Evolutionary conservation across 2,888 invertebrate species (phyloP).

Genomic region (Tetanocera ferruginea): DNA sequence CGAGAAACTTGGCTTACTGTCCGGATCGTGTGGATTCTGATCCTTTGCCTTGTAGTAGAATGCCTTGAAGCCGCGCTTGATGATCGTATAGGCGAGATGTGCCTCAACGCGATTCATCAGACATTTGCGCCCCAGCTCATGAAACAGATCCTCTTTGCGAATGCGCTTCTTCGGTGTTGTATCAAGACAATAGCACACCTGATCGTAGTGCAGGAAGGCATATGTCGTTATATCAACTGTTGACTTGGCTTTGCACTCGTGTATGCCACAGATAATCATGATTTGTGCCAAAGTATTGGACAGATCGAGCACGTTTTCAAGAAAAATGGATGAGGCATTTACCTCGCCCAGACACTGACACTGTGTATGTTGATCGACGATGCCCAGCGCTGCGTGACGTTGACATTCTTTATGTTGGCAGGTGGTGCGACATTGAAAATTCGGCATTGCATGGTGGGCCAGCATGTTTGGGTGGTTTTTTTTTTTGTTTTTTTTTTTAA

Average conservation of each 20-base stretch:
- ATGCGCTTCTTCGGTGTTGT: slow-evolving; percentile 59
- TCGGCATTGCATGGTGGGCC: slow-evolving; percentile 62
- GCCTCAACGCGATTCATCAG: slow-evolving; percentile 67
- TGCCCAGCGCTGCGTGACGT: slow-evolving; percentile 59
- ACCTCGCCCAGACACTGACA: slow-evolving; percentile 59
- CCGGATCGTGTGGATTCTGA: slow-evolving; percentile 38
- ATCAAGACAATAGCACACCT: slow-evolving; percentile 64
- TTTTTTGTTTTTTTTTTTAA: slow-evolving; percentile 10
- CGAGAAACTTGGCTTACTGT: slow-evolving; percentile 54
- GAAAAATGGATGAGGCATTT: slow-evolving; percentile 61
- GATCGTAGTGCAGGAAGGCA: slow-evolving; percentile 64
- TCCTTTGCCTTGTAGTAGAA: slow-evolving; percentile 62
- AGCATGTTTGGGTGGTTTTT: slow-evolving; percentile 50
- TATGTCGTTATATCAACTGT: slow-evolving; percentile 64
- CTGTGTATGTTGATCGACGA: slow-evolving; percentile 59
- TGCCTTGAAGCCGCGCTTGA: slow-evolving; percentile 66
- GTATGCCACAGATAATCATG: slow-evolving; percentile 65
- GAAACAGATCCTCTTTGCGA: slow-evolving; percentile 49
- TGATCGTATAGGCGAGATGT: slow-evolving; percentile 63
- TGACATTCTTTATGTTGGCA: slow-evolving; percentile 65
- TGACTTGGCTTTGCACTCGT: slow-evolving; percentile 67
- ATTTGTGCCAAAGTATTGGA: slow-evolving; percentile 63
- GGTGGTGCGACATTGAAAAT: slow-evolving; percentile 59
- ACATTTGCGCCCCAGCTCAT: slow-evolving; percentile 65
- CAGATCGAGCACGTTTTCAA: slow-evolving; percentile 64